Percentiles rank a stretch among this genome's conserved stretches.
These are phyloP conservation scores for Hipparchia semele DNA, from an alignment of 2,888 invertebrate genomes.

Conservation along the genomic window DNA sequence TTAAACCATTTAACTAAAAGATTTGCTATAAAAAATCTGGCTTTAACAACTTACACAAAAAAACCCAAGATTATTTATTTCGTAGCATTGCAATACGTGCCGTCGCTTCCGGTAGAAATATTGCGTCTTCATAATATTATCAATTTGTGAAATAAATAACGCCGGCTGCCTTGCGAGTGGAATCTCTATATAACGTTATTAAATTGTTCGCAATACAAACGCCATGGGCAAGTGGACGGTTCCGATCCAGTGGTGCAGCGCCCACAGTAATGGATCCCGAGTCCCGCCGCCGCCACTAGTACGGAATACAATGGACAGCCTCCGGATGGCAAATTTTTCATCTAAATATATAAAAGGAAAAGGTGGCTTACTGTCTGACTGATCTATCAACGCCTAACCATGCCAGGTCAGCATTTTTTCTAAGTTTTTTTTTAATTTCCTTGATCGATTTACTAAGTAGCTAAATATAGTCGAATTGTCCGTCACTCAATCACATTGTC, in stretches of 20 bases:
- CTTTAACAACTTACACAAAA: no score
- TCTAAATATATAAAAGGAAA: no score
- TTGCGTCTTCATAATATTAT: no score
- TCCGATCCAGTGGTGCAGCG: constrained; percentile 51
- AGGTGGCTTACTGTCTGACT: no score
- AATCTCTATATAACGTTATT: constrained; percentile 43
- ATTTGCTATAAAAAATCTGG: no score
- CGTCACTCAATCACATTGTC: not conserved
- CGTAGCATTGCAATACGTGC: no score
- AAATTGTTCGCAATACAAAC: constrained; percentile 68
- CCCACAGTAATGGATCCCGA: constrained; percentile 56
- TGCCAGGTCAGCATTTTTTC: constrained; percentile 27
- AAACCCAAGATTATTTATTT: no score
- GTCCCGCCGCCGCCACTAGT: constrained; percentile 39
- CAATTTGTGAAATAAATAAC: not conserved
- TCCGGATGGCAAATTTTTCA: constrained; percentile 45
- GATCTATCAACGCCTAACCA: no score
- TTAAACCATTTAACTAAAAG: no score
- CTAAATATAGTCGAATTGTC: not conserved
- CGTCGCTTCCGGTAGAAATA: no score
- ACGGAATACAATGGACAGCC: constrained; percentile 50
- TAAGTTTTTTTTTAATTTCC: no score
- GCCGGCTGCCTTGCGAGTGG: constrained; percentile 1
- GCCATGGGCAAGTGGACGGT: constrained; percentile 54
- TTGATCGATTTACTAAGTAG: no score